Evolutionary conservation across 2,888 invertebrate species (phyloP), one percentile per base, ranked within the genome.

Genomic region (Coenonympha glycerion): DNA sequence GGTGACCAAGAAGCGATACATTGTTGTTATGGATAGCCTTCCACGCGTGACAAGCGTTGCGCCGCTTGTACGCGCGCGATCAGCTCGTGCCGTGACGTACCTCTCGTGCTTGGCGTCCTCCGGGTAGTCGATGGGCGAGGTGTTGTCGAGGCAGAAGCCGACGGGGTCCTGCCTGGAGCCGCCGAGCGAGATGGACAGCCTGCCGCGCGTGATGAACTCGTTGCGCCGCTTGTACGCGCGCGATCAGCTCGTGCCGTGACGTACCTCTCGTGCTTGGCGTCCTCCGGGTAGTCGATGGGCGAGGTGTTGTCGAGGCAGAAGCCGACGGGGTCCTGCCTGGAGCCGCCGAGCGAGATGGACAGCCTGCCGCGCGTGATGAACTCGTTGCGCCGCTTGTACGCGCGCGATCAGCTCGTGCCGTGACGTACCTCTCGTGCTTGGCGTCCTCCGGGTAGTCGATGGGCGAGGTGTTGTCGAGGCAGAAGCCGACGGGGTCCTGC

Each of bases 321-420:
- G 2, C 94, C 95, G 6, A 97, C 93, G 6, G 97, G 98, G 87
- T 98, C 98, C 56, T 95, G 95, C 62, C 95, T 93, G 3, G 93
- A 92, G 59, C 95, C 95, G 56, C 93, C 93, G 58, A 96, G 92
- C 58, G 94, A 95, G 68, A 97, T 93, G 36, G 97, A 97, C 36
- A 97, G 88, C 8, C 95, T 89, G 6, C 95, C 96, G 59, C 93
- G 93, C 67, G 92, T 92, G 59, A 94, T 92, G 66, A 96, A 91
- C 66, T 95, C 93, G 63, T 94, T 93, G 33, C 96, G 90, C 51
- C 95, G 94, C 0, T 94, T 93, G 88, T 94, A 98, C 96, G 73
- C 95, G 93, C 15, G 96, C 95, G 49, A 98, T n/a, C n/a, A n/a
- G n/a, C n/a, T n/a, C n/a, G n/a, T n/a, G n/a, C 6, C 24, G 15